Evolutionary conservation across 2,888 invertebrate species (phyloP), one percentile per base, ranked within the genome.

Genomic region (Oxystoma pomonae): DNA sequence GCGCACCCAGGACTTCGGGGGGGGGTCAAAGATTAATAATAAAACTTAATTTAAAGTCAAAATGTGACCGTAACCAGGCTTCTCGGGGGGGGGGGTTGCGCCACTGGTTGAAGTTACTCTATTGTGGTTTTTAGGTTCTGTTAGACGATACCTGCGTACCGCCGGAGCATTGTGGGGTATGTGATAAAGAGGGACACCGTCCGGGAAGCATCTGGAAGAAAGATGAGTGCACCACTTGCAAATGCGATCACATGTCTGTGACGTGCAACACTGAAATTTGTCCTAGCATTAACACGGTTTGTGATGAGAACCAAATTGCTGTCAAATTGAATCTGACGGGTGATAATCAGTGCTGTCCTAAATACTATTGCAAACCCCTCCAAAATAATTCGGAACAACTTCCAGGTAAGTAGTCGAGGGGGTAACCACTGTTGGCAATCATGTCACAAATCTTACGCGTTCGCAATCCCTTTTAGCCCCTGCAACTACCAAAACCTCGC

Each of bases 191-290:
- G 57, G 87, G 87, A 20, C 91, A 91, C 73, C 84, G 83, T 62
- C 78, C 85, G 65, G 92, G 90, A 62, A 87, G 90, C 66, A 79
- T 80, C 51, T 91, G 90, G 90, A 81, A 84, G 71, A 82, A 81
- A 22, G 88, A 91, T 72, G 86, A 87, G 50, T 94, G 94, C 75
- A 91, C 89, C 0, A 84, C 80, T 18, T 94, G 94, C 74, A 81
- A 82, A 21, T 94, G 94, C 76, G 83, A 83, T 60, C 82, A 86
- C 69, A 81, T 80, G 66, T 84, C 86, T 21, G 83, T 88, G 20
- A 79, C 83, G 58, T 92, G 92, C 76, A 83, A 85, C n/a, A 85
- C 83, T 20, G 84, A 84, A 60, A 81, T 82, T 55, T 89, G 85
- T 74, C 83, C 81, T 70, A 84, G 82, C 7, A 74, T 81, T 17